Conservation (phyloP, 2,888 invertebrate species). For the Hirtodrosophila histrioides region DNA sequence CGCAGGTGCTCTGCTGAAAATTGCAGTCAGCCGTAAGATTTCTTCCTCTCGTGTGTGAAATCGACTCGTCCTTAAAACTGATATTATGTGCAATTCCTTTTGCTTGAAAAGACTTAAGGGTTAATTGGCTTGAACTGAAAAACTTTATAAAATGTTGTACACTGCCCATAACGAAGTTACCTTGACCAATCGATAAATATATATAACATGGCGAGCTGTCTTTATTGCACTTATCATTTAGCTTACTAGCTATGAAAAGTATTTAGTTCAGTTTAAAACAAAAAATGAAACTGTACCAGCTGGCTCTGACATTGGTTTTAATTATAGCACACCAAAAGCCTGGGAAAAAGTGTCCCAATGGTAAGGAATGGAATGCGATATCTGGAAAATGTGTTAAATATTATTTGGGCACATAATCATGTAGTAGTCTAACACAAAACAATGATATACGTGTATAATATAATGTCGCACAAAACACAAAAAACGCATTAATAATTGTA, state of each 20-base stretch:
- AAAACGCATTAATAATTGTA: conserved; percentile 51
- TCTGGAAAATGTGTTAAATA: conserved; percentile 45
- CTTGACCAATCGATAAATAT: conserved; percentile 41
- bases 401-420: conserved; percentile 45
- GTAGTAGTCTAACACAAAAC: conserved; percentile 8
- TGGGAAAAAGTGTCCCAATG: conserved; percentile 29
- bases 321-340: conserved; percentile 1
- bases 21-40: conserved; percentile 13
- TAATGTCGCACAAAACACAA: conserved; percentile 47
- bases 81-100: conserved; percentile 7
- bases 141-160: neutral
- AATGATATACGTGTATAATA: conserved; percentile 18
- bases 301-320: conserved; percentile 21
- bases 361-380: conserved; percentile 36
- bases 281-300: conserved; percentile 26
- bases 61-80: conserved; percentile 17
- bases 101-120: neutral
- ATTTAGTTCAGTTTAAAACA: neutral
- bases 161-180: neutral
- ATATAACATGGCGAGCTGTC: neutral
- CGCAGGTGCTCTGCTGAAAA: conserved; percentile 33
- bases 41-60: conserved; percentile 4
- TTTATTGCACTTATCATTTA: neutral
- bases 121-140: conserved; percentile 10
- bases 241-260: neutral